Evolutionary conservation across 2,888 invertebrate genomes (phyloP).

Genomic region (Meloe dianella): DNA sequence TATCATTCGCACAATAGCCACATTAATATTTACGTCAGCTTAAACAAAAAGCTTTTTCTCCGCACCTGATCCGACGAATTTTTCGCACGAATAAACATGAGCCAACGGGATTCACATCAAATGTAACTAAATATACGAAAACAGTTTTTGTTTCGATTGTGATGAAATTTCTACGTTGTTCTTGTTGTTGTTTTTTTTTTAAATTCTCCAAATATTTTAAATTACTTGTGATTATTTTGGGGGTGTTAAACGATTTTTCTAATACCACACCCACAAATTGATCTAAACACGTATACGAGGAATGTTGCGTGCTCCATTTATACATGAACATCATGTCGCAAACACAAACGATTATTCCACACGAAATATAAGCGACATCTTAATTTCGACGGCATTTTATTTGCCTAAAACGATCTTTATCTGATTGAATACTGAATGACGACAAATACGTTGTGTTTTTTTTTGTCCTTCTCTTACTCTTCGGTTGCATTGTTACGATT

Average conservation of each 20-base stretch:
- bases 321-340: conserved; percentile 35
- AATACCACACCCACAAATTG: background rate
- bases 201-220: background rate
- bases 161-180: no score
- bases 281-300: background rate
- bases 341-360: conserved; percentile 44
- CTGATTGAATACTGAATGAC: conserved; percentile 34
- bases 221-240: background rate
- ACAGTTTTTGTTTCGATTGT: background rate
- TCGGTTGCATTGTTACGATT: background rate
- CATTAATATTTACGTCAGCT: conserved; percentile 18
- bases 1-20: conserved; percentile 11
- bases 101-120: conserved; percentile 13
- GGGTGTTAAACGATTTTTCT: background rate
- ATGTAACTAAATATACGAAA: conserved; percentile 7
- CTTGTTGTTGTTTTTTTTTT: background rate
- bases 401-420: conserved; percentile 39
- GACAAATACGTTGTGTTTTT: conserved; percentile 2
- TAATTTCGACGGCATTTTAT: conserved; percentile 41
- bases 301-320: background rate
- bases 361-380: conserved; percentile 41
- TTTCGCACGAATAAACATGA: conserved; percentile 16
- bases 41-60: conserved; percentile 15
- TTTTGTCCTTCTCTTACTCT: background rate
- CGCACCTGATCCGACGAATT: conserved; percentile 17